These are phyloP conservation scores for Tetramorium simillimum DNA, from an alignment of 1,140 invertebrate genomes.

Conservation along the genomic window DNA sequence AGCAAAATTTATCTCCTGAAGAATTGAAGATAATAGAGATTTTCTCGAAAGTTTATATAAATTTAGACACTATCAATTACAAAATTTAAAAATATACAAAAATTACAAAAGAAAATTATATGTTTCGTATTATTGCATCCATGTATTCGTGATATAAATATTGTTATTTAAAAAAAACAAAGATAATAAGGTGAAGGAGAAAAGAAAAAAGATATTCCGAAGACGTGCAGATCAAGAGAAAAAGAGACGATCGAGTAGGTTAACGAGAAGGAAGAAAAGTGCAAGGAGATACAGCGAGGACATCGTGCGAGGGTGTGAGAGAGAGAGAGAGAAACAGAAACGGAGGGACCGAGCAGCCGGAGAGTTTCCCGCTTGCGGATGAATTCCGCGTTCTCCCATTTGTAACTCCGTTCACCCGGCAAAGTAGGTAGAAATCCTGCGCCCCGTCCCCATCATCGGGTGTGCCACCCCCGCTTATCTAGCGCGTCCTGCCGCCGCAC, in stretches of 20 bases:
- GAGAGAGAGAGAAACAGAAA: neutral
- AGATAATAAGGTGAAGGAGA: neutral
- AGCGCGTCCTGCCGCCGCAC: slow-evolving; percentile 2
- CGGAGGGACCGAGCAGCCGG: neutral
- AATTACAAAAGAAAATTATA: neutral
- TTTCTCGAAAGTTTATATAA: neutral
- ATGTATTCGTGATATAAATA: neutral
- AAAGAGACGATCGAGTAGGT: neutral
- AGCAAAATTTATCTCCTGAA: neutral
- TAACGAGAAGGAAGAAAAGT: slow-evolving; percentile 7
- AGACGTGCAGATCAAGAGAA: neutral
- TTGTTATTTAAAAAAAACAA: neutral
- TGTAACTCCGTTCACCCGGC: slow-evolving; percentile 84
- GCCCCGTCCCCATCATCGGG: slow-evolving; percentile 66
- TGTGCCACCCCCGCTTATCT: slow-evolving; percentile 61
- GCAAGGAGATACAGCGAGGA: neutral
- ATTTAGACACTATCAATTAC: neutral
- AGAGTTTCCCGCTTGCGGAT: slow-evolving; percentile 76
- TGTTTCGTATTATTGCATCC: too few species aligned
- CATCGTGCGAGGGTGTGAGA: neutral
- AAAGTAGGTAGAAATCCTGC: slow-evolving; percentile 83
- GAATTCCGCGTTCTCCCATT: slow-evolving; percentile 82
- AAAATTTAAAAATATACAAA: neutral
- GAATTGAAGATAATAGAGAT: neutral
- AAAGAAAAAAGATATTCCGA: neutral